Evolutionary conservation across 1,140 invertebrate species (phyloP).

Genomic region (Drosophila bipectinata): DNA sequence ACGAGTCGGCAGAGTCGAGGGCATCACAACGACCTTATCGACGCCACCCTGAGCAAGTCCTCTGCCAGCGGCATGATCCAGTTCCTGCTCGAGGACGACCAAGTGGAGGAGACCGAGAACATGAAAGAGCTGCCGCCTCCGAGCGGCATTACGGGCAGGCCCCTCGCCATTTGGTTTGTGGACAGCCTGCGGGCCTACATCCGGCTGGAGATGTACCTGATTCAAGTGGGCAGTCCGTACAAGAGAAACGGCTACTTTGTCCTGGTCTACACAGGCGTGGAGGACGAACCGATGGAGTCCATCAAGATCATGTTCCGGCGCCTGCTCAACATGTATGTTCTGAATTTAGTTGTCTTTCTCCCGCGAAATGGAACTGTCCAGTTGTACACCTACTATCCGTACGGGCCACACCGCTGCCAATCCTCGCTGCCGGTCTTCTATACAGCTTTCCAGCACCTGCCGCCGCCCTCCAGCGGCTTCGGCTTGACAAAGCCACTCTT

Average conservation of each 20-base stretch:
- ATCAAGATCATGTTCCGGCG: constrained; percentile 65
- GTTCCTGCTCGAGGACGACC: constrained; percentile 53
- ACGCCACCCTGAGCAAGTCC: constrained; percentile 31
- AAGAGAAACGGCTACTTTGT: constrained; percentile 68
- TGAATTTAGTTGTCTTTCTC: constrained; percentile 70
- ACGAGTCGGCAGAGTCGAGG: constrained; percentile 28
- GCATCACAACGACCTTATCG: constrained; percentile 67
- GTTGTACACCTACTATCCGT: constrained; percentile 77
- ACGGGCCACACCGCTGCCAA: constrained; percentile 51
- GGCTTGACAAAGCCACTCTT: constrained; percentile 40
- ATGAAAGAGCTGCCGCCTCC: not conserved
- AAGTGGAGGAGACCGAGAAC: constrained; percentile 2
- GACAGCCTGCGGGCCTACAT: constrained; percentile 64
- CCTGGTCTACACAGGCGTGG: constrained; percentile 67
- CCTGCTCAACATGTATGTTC: constrained; percentile 62
- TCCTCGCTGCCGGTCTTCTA: constrained; percentile 62
- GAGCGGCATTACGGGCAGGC: constrained; percentile 30
- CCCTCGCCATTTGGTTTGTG: constrained; percentile 63
- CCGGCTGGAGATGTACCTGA: constrained; percentile 54
- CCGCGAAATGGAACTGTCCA: constrained; percentile 28
- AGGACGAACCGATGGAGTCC: constrained; percentile 36
- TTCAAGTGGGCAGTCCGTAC: constrained; percentile 39
- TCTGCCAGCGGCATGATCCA: constrained; percentile 30
- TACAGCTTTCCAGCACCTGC: constrained; percentile 42
- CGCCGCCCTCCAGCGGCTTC: not conserved